Base-by-base conservation (phyloP, 1,140 invertebrate genomes). In the Micrasema longulum region DNA sequence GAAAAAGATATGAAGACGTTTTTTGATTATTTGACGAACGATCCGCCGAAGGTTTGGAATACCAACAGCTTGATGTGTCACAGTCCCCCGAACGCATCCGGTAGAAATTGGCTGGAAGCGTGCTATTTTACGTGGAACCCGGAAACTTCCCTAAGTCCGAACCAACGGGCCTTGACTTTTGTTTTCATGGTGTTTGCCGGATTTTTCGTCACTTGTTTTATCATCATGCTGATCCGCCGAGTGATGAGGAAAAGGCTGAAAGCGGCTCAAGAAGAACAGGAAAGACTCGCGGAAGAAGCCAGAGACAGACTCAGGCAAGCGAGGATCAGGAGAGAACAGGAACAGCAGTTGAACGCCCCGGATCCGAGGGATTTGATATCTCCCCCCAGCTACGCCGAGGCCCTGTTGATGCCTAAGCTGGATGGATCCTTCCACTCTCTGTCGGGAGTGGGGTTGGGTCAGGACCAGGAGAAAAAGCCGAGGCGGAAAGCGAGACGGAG, bases 361-460 rank as follows among this genome's bases (percentile, higher is more conserved):
- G 84, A 90, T 85, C 83, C 86, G 78, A 79, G 89, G 66, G 91
- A 92, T 81, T 80, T 90, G 12, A 84, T 90, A 36, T 83, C 85
- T 6, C 88, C 90, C 62, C 91, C 91, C 0, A 89, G 87, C n/a
- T 92, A 93, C 76, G 89, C 89, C 72, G 91, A 92, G 81, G 91
- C 91, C 10, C 82, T 93, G 57, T 84, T 88, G 7, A 89, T 93
- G 88, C 89, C 90, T 14, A 88, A 89, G 76, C 72, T 89, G 60
- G 87, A 86, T 71, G 78, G 82, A 6, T 89, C 88, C 0, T 86
- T 84, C 74, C 84, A 87, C 75, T 90, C 88, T 14, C 81, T 90
- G 73, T 79, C 83, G 79, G 81, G 70, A 71, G 84, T 77, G 71
- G 81, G 74, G 78, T 84, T 67, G 64, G 86, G 76, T 80, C 81